Evolutionary conservation across 2,888 invertebrate species (phyloP).

Genomic region (Ceratothoa steindachneri): DNA sequence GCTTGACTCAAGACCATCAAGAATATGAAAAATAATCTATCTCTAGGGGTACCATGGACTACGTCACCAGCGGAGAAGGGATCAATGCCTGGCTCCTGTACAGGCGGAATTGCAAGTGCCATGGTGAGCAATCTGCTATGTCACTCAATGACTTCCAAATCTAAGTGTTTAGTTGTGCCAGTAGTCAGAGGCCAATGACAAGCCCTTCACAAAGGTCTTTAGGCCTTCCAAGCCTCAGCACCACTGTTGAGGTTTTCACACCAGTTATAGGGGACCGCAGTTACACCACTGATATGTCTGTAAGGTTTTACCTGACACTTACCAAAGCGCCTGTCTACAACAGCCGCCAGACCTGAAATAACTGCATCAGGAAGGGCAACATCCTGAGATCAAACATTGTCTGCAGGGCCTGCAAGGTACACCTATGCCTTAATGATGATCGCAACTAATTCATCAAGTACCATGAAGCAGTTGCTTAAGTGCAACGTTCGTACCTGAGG

Average conservation of each 20-base stretch:
- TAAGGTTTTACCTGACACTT: neutral
- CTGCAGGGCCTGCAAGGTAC: constrained; percentile 15
- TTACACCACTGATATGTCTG: neutral
- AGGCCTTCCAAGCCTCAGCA: neutral
- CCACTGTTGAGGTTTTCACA: neutral
- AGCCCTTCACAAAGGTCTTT: neutral
- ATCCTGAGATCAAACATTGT: neutral
- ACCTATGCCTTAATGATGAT: neutral
- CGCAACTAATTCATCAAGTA: constrained; percentile 2
- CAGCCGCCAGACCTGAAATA: neutral
- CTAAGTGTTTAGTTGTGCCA: neutral
- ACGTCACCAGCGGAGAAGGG: constrained; percentile 17
- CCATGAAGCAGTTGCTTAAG: constrained; percentile 16
- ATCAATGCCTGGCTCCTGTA: constrained; percentile 9
- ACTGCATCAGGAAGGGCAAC: neutral
- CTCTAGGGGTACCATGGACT: constrained; percentile 18
- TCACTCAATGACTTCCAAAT: no score
- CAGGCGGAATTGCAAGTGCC: neutral
- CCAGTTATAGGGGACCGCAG: neutral
- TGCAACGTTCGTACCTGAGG: no score
- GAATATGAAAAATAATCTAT: constrained; percentile 14
- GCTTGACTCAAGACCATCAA: constrained; percentile 19
- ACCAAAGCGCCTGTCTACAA: neutral
- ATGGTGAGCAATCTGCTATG: no score
- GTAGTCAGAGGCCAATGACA: neutral